A percentile compares a stretch with the other conserved stretches of the same genome.
These are phyloP conservation scores for Scortum barcoo DNA, from an alignment of 2,113 vertebrate genomes.

Conservation along the genomic window DNA sequence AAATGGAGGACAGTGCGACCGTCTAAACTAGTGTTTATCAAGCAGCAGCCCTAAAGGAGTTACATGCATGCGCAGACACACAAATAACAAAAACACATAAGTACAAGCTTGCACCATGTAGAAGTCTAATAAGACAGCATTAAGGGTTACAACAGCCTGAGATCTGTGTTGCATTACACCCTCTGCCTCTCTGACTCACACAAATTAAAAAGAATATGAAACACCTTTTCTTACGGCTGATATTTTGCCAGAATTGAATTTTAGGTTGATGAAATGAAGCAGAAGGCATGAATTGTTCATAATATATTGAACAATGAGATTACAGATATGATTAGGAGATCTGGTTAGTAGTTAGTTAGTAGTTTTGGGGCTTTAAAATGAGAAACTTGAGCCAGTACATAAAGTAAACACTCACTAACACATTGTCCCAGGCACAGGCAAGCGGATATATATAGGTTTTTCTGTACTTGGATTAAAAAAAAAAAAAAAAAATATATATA, in stretches of 20 bases:
- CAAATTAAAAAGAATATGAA: constrained; percentile 22
- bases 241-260: constrained; percentile 17
- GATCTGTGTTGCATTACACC: background rate
- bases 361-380: background rate
- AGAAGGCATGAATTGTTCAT: background rate
- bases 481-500: no score
- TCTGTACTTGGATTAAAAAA: background rate
- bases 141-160: background rate
- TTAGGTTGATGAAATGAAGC: constrained; percentile 8
- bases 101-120: background rate
- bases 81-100: background rate
- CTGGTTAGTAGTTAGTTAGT: no score
- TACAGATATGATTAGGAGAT: background rate
- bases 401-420: background rate
- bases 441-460: background rate
- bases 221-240: background rate
- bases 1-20: constrained; percentile 32
- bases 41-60: constrained; percentile 19
- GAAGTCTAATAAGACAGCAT: background rate
- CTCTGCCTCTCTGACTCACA: background rate
- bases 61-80: background rate
- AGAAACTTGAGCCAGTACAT: background rate
- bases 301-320: constrained; percentile 10
- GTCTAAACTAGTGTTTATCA: background rate
- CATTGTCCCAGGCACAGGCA: background rate